These are phyloP conservation scores for Gasterosteus aculeatus DNA, from an alignment of 2,113 vertebrate species.

Conservation along the genomic window DNA sequence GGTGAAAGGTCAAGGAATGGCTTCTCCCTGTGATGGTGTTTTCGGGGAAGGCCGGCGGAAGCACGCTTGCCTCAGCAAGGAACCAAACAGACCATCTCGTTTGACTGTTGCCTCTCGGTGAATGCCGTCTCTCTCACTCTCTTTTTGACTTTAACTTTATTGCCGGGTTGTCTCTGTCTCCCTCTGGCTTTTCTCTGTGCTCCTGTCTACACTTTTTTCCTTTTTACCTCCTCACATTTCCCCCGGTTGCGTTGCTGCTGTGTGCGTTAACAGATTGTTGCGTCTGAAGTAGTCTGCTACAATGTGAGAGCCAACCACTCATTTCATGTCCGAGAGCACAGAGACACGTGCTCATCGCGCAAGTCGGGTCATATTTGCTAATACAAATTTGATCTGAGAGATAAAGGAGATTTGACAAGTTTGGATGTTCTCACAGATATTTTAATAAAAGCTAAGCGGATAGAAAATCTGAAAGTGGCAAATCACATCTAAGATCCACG, in stretches of 20 bases:
- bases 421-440: slow-evolving; percentile 23
- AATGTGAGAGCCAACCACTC: not conserved
- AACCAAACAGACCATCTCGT: slow-evolving; percentile 35
- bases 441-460: not conserved
- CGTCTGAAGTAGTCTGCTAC: not conserved
- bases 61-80: slow-evolving; percentile 52
- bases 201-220: not conserved
- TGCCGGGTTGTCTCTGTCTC: slow-evolving; percentile 23
- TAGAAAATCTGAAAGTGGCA: slow-evolving; percentile 7
- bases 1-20: slow-evolving; percentile 65
- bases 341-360: not conserved
- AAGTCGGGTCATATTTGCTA: not conserved
- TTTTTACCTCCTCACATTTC: not conserved
- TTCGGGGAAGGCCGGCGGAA: slow-evolving; percentile 44
- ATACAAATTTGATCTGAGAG: slow-evolving; percentile 29
- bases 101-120: slow-evolving; percentile 21
- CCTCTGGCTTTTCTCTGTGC: slow-evolving; percentile 16
- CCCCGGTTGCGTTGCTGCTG: slow-evolving; percentile 2
- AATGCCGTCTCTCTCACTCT: not conserved
- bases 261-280: slow-evolving; percentile 10
- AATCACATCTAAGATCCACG: not conserved
- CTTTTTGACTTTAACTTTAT: slow-evolving; percentile 3
- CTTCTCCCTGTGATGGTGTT: slow-evolving; percentile 60
- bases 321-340: slow-evolving; percentile 11
- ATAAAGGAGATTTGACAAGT: not conserved